Evolutionary conservation across 2,888 invertebrate genomes (phyloP).

Genomic region (Encarsia formosa): DNA sequence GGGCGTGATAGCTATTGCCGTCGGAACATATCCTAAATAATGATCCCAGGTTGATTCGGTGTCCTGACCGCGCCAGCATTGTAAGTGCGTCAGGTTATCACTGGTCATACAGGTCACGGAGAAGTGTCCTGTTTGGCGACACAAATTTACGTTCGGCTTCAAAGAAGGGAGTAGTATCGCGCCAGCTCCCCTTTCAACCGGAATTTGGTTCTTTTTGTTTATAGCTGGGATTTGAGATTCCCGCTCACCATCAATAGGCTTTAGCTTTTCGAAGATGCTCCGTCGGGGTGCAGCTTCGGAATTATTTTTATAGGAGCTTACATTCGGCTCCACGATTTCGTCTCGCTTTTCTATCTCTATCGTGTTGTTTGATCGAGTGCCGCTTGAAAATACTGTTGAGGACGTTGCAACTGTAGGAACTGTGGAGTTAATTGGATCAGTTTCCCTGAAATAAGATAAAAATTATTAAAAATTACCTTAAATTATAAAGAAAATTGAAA

Average conservation of each 20-base stretch:
- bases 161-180: conserved; percentile 40
- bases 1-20: conserved; percentile 47
- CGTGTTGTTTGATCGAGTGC: conserved; percentile 73
- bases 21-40: conserved; percentile 46
- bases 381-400: conserved; percentile 67
- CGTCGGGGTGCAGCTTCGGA: neutral
- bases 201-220: conserved; percentile 41
- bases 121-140: conserved; percentile 48
- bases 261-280: conserved; percentile 22
- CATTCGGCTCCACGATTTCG: conserved; percentile 59
- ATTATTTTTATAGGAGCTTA: conserved; percentile 40
- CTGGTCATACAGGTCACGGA: conserved; percentile 45
- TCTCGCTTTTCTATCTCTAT: conserved; percentile 75
- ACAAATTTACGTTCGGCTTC: conserved; percentile 43
- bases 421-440: conserved; percentile 12
- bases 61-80: conserved; percentile 46
- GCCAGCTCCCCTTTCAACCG: conserved; percentile 36
- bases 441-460: conserved; percentile 16
- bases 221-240: conserved; percentile 33
- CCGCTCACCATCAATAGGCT: conserved; percentile 44
- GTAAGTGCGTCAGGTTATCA: conserved; percentile 44
- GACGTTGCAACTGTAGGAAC: conserved; percentile 48
- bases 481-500: too few species aligned
- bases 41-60: conserved; percentile 46
- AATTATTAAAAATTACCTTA: neutral